A percentile compares a stretch with the other conserved stretches of the same genome.
Conservation (phyloP, 2,888 invertebrate genomes). For the Liodrosophila aerea region DNA sequence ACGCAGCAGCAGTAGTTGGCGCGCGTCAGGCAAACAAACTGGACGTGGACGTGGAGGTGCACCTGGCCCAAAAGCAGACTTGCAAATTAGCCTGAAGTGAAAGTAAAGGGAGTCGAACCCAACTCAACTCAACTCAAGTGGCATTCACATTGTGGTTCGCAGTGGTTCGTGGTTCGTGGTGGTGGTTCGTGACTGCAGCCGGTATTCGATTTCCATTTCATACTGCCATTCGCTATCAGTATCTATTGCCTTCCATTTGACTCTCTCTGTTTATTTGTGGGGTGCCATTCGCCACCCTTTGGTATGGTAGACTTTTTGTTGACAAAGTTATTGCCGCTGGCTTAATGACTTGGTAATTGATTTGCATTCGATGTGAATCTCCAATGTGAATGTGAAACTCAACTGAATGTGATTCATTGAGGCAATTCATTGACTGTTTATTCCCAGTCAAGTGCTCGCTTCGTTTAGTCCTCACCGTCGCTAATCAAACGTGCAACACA, state of each 20-base stretch:
- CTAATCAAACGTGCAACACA: constrained; percentile 43
- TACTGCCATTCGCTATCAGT: not conserved
- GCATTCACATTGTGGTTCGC: constrained; percentile 18
- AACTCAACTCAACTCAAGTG: constrained; percentile 56
- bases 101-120: constrained; percentile 33
- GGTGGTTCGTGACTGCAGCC: constrained; percentile 52
- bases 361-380: constrained; percentile 65
- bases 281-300: constrained; percentile 4
- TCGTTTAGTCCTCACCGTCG: too few relatives aligned
- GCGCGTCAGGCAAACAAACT: constrained; percentile 60
- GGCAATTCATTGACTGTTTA: too few relatives aligned
- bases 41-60: constrained; percentile 47
- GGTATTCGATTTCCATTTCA: constrained; percentile 25
- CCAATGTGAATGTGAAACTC: constrained; percentile 47
- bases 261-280: constrained; percentile 1
- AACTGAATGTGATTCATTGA: constrained; percentile 20
- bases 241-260: constrained; percentile 7
- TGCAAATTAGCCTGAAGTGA: constrained; percentile 52
- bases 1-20: constrained; percentile 55
- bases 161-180: too few relatives aligned
- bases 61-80: constrained; percentile 11
- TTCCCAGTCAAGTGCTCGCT: too few relatives aligned
- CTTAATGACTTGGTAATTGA: constrained; percentile 72
- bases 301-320: constrained; percentile 43
- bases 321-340: constrained; percentile 67